These are phyloP conservation scores for Pycnomerus fuliginosus DNA, from an alignment of 2,888 invertebrate species.

Conservation along the genomic window DNA sequence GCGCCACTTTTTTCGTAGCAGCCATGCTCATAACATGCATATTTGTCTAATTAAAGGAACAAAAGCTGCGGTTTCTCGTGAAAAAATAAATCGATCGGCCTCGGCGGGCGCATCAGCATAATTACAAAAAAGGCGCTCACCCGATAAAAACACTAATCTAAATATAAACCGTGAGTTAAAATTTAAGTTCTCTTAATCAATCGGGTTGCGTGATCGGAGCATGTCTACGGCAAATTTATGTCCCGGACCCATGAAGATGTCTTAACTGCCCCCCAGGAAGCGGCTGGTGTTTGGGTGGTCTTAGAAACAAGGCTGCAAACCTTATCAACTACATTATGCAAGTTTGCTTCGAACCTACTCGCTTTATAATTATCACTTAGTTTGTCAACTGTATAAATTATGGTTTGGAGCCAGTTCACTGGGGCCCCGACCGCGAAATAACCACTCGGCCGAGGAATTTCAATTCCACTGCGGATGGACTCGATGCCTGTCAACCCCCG, in stretches of 20 bases:
- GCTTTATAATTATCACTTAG: slow-evolving; percentile 46
- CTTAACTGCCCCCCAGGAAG: slow-evolving; percentile 51
- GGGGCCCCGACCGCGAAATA: slow-evolving; percentile 1
- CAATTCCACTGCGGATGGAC: too few relatives aligned
- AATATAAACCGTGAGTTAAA: slow-evolving; percentile 35
- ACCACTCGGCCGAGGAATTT: too few relatives aligned
- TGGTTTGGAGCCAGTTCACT: not conserved
- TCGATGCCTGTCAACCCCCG: too few relatives aligned
- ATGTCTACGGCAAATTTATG: slow-evolving; percentile 48
- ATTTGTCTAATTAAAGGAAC: slow-evolving; percentile 38
- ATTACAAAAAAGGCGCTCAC: slow-evolving; percentile 20
- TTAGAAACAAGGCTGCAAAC: slow-evolving; percentile 34
- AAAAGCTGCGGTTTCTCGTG: not conserved
- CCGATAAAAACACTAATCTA: slow-evolving; percentile 26
- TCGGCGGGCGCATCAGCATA: slow-evolving; percentile 7
- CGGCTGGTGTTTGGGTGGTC: slow-evolving; percentile 47
- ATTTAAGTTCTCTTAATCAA: slow-evolving; percentile 46
- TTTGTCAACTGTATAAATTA: slow-evolving; percentile 38
- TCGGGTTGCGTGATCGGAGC: slow-evolving; percentile 48
- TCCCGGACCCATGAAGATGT: slow-evolving; percentile 49
- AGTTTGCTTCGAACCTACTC: slow-evolving; percentile 31
- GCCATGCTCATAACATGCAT: slow-evolving; percentile 40
- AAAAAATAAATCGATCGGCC: not conserved
- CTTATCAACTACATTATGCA: slow-evolving; percentile 39
- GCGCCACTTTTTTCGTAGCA: slow-evolving; percentile 34